Base-by-base conservation (phyloP, 2,797 vertebrate genomes). In the Tauraco hartlaubi region DNA sequence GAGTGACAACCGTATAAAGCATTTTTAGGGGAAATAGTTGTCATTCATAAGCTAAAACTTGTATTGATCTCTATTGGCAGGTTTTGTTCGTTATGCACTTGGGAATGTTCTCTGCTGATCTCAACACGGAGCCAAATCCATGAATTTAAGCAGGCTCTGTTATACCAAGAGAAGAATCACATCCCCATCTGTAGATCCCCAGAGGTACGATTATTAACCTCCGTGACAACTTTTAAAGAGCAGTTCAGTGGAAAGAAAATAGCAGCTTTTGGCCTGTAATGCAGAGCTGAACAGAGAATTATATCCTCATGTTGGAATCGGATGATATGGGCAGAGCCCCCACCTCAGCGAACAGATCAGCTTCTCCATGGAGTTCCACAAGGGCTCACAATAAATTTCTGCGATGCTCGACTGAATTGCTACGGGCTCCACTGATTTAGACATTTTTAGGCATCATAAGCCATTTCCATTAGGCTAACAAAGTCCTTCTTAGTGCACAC, bases 201-300 rank as follows among this genome's bases (percentile, higher is more conserved):
- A 86, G 75, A 81, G 75, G 59, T 46, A 64, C 75, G 79, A 84
- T 92, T 89, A 96, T 96, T 95, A 94, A 92, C 90, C 68, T 92
- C 41, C 0, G 6, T 46, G 58, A 94, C 80, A 89, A 90, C 52
- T 78, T 71, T 31, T 77, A 84, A 87, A 89, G 25, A 83, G 66
- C 54, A 68, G 58, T 48, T 94, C 85, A 64, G 61, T 4, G 44
- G 29, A 48, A 8, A 74, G 56, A 88, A 94, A 92, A 92, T 16
- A 92, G 85, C 37, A 81, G 61, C 73, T 95, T 95, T 79, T 43
- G 61, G 33, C 33, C 71, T 61, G 49, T 35, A 56, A 82, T 9
- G 8, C 49, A 74, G 51, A 66, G n/a, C 58, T 88, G 63, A 85
- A 68, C 46, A 81, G 92, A 82, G 83, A 89, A 84, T 88, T 8